These are phyloP conservation scores for Aplocera efformata DNA, from an alignment of 2,888 invertebrate species.

Conservation along the genomic window DNA sequence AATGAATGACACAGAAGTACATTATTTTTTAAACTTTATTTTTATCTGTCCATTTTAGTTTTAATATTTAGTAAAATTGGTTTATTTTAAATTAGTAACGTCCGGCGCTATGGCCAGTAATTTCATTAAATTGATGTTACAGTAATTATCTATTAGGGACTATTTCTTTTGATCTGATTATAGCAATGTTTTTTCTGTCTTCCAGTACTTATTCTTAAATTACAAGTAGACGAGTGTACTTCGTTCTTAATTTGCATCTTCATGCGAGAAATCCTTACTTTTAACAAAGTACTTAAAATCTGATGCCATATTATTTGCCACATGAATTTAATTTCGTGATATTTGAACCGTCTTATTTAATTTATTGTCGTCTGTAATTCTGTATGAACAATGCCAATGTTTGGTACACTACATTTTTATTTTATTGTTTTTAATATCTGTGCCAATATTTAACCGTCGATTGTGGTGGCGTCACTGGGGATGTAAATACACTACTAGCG, in stretches of 20 bases:
- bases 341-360: conserved; percentile 69
- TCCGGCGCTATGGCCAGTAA: conserved; percentile 67
- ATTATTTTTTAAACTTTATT: conserved; percentile 46
- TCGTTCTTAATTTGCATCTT: conserved; percentile 34
- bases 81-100: conserved; percentile 46
- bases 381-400: conserved; percentile 56
- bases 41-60: conserved; percentile 71
- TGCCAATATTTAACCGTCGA: too few species aligned
- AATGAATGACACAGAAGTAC: conserved; percentile 63
- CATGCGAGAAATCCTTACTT: conserved; percentile 48
- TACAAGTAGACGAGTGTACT: conserved; percentile 41
- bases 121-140: conserved; percentile 43
- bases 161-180: conserved; percentile 70
- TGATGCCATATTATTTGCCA: conserved; percentile 79
- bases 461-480: too few species aligned
- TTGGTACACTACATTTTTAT: conserved; percentile 46
- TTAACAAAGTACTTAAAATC: conserved; percentile 72
- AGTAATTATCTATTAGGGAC: conserved; percentile 39
- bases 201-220: conserved; percentile 62
- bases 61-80: conserved; percentile 66
- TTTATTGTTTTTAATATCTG: conserved; percentile 32
- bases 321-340: conserved; percentile 75
- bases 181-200: conserved; percentile 76
- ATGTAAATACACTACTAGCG: too few species aligned
- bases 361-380: conserved; percentile 62